Evolutionary conservation across 2,888 invertebrate species (phyloP).

Genomic region (Muschampia plurimacula): DNA sequence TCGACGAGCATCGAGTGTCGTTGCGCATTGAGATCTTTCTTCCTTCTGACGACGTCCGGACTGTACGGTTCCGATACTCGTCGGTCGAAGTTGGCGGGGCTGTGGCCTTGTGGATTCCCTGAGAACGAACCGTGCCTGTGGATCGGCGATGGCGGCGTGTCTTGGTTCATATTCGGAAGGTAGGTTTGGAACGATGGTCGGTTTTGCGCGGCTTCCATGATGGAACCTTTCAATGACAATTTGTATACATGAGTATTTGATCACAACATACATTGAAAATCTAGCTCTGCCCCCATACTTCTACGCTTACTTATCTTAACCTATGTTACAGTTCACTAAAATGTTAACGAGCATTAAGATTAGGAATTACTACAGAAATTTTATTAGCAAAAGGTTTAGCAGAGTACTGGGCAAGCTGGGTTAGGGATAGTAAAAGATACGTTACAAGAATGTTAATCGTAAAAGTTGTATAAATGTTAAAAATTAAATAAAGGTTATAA

Average conservation of each 20-base stretch:
- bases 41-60: conserved; percentile 73
- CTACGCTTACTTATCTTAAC: conserved; percentile 8
- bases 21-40: conserved; percentile 72
- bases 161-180: conserved; percentile 66
- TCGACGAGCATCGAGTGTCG: conserved; percentile 80
- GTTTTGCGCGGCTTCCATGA: conserved; percentile 90
- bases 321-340: background rate
- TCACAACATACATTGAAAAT: background rate
- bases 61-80: conserved; percentile 78
- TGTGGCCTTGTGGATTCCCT: conserved; percentile 51
- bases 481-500: too few relatives aligned
- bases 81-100: conserved; percentile 59
- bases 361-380: conserved; percentile 7
- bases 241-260: background rate
- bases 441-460: background rate
- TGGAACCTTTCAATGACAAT: conserved; percentile 77
- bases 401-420: conserved; percentile 13
- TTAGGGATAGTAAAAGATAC: conserved; percentile 8
- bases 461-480: background rate
- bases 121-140: conserved; percentile 68
- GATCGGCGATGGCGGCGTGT: conserved; percentile 59
- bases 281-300: conserved; percentile 8
- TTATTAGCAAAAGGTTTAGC: conserved; percentile 23
- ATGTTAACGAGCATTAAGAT: conserved; percentile 12
- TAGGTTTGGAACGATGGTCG: conserved; percentile 82